Base-by-base conservation (phyloP, 2,888 invertebrate genomes). In the Xestia xanthographa region DNA sequence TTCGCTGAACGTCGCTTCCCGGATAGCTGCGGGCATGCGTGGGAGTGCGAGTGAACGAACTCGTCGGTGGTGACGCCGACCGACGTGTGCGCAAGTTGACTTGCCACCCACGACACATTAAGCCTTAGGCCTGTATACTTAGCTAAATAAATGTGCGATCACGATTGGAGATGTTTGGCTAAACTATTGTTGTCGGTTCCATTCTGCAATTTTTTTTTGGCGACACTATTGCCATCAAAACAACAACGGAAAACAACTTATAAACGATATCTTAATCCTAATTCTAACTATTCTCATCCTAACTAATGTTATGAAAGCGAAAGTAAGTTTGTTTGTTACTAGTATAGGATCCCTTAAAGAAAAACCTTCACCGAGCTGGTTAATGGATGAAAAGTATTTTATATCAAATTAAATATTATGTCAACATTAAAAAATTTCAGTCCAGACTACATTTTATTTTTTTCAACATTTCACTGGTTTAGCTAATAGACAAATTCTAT, bases 41-140 rank as follows among this genome's bases (percentile, higher is more conserved):
- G 89, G 90, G 90, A 88, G 88, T 86, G 82, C 83, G 77, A 88
- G 91, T 92, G 90, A 92, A 91, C 87, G 91, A 92, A 92, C 92
- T 88, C 68, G 43, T 41, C 63, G 41, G n/a, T 22, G 86, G 80
- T 82, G 88, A 79, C 72, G 58, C 63, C 63, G 63, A 63, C n/a
- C 74, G 81, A 72, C 74, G 79, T 78, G 72, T 58, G 73, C 80
- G 81, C 81, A 80, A 84, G 84, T 78, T 84, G 67, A 80, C 78
- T 80, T 82, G 71, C 82, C 88, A 86, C 89, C 89, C 88, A 89
- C 86, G 70, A 67, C 75, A 86, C 73, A 85, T 80, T 66, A 69
- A 77, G 66, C 60, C 70, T 50, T 66, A 53, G 72, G 82, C 71
- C 74, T 71, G 45, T 82, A 74, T 74, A 85, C 63, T 75, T 78